Conservation (phyloP, 2,888 invertebrate species). For the Eueremaeus valkanovi region DNA sequence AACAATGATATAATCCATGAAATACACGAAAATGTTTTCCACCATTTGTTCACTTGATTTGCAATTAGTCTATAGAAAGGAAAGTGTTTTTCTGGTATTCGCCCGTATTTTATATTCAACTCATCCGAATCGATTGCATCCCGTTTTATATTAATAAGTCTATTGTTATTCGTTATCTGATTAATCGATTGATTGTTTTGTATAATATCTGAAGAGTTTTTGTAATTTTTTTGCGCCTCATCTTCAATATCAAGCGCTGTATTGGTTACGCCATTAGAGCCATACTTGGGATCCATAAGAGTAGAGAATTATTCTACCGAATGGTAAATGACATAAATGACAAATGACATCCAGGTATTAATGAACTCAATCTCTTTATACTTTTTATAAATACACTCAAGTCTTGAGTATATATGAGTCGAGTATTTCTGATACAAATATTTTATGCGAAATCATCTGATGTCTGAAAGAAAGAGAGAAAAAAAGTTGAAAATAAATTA, state of each 20-base stretch:
- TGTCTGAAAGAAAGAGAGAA: neutral
- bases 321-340: neutral
- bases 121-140: conserved; percentile 35
- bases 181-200: neutral
- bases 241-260: conserved; percentile 6
- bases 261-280: conserved; percentile 14
- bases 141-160: conserved; percentile 2
- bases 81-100: neutral
- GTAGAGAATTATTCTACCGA: neutral
- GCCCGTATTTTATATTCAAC: conserved; percentile 8
- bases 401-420: too few species aligned
- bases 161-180: neutral
- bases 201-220: neutral
- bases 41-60: neutral
- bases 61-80: neutral
- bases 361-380: neutral
- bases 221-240: neutral
- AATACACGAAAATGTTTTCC: conserved; percentile 18
- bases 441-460: too few species aligned
- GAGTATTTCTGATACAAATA: neutral
- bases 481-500: too few species aligned
- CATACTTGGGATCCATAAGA: conserved; percentile 3
- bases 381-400: neutral
- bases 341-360: neutral
- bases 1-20: conserved; percentile 42